Evolutionary conservation across 2,888 invertebrate species (phyloP).

Genomic region (Lithosia quadra): DNA sequence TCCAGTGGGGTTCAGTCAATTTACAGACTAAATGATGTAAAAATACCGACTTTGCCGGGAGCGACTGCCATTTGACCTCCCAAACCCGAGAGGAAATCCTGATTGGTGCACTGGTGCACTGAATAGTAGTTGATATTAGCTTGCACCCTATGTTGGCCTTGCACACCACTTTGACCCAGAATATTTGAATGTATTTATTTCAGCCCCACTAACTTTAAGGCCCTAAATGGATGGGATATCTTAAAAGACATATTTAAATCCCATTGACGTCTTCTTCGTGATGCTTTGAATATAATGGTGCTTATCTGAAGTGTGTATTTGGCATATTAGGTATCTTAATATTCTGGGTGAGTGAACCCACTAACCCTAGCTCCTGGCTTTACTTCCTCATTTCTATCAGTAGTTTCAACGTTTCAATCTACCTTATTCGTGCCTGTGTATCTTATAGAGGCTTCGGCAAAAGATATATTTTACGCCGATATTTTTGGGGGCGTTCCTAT

Average conservation of each 20-base stretch:
- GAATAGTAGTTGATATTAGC: too few relatives aligned
- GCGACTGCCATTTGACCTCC: too few relatives aligned
- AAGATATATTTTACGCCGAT: too few relatives aligned
- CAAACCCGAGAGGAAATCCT: too few relatives aligned
- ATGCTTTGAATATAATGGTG: conserved; percentile 75
- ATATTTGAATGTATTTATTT: neutral
- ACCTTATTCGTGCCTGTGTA: neutral
- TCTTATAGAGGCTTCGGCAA: too few relatives aligned
- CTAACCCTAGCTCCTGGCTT: neutral
- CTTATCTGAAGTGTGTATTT: conserved; percentile 58
- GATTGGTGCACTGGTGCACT: too few relatives aligned
- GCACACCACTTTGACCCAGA: neutral
- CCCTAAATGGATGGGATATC: conserved; percentile 52
- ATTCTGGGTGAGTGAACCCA: neutral
- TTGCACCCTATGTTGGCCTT: too few relatives aligned
- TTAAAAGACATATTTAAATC: conserved; percentile 80
- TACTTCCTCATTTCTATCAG: neutral
- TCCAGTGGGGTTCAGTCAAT: too few relatives aligned
- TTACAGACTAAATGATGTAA: too few relatives aligned
- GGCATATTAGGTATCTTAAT: conserved; percentile 56
- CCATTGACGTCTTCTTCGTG: conserved; percentile 76
- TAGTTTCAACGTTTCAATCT: too few relatives aligned
- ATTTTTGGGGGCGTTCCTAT: too few relatives aligned
- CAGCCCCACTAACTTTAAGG: conserved; percentile 52
- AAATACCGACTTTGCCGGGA: too few relatives aligned